phyloP scores from a whole-genome alignment of 2,888 invertebrate genomes.

The Leucophora obtusa region DNA sequence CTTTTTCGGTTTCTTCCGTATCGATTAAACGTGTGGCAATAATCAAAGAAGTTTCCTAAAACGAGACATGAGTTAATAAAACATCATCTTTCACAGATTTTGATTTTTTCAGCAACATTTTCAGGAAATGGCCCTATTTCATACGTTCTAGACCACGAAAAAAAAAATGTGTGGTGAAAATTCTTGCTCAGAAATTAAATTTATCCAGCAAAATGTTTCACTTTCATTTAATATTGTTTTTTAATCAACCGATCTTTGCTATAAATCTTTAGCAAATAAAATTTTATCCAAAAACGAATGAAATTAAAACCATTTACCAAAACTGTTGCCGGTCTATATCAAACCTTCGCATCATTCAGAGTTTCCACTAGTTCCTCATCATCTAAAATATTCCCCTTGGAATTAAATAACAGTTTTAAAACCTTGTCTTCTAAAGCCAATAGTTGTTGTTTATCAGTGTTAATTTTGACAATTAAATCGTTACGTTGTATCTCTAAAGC shows the following conservation, averaged over 20 bases:
- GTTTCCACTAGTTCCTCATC: slow-evolving; percentile 96
- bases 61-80: not conserved
- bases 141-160: too few relatives aligned
- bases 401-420: slow-evolving; percentile 87
- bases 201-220: not conserved
- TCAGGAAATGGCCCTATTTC: too few relatives aligned
- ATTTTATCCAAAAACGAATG: too few relatives aligned
- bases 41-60: slow-evolving; percentile 91
- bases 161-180: too few relatives aligned
- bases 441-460: slow-evolving; percentile 89
- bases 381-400: slow-evolving; percentile 94
- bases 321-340: not conserved
- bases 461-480: slow-evolving; percentile 90
- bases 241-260: not conserved
- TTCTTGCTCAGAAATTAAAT: too few relatives aligned
- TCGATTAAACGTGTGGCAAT: slow-evolving; percentile 92
- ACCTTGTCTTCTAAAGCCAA: slow-evolving; percentile 94
- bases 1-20: slow-evolving; percentile 91
- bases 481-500: slow-evolving; percentile 90
- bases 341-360: slow-evolving; percentile 76
- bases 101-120: too few relatives aligned
- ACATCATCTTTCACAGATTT: too few relatives aligned
- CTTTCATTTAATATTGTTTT: not conserved
- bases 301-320: too few relatives aligned
- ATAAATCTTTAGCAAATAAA: too few relatives aligned